These are phyloP conservation scores for Julus scanicus DNA, from an alignment of 2,888 invertebrate species.

Conservation along the genomic window DNA sequence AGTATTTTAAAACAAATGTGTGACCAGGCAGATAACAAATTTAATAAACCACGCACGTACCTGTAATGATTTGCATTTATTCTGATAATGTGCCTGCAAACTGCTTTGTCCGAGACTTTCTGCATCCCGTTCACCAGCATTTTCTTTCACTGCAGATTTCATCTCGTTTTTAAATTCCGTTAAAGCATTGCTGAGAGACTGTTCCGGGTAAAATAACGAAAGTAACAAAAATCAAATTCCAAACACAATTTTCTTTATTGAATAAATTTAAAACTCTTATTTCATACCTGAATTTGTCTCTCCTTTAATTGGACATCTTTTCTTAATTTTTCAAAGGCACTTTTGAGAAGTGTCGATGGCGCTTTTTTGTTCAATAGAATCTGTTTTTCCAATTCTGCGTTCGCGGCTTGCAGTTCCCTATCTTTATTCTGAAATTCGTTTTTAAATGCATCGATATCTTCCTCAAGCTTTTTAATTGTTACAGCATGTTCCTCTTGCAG, in stretches of 20 bases:
- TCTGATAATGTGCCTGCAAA: not conserved
- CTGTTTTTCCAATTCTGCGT: conserved; percentile 25
- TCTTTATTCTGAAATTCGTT: conserved; percentile 43
- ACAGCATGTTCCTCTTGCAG: conserved; percentile 35
- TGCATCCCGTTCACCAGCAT: not conserved
- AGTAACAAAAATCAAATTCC: not conserved
- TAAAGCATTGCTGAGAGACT: conserved; percentile 47
- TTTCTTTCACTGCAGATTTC: conserved; percentile 43
- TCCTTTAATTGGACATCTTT: conserved; percentile 47
- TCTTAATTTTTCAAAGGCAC: conserved; percentile 9
- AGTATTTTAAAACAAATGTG: not conserved
- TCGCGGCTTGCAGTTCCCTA: not conserved
- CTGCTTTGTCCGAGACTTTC: not conserved
- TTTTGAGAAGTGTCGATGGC: conserved; percentile 36
- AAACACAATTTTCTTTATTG: not conserved
- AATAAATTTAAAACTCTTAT: not conserved
- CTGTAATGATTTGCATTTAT: conserved; percentile 34
- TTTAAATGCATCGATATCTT: conserved; percentile 23
- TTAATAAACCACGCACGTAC: not conserved
- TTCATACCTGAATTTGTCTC: conserved; percentile 45
- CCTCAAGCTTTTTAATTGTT: conserved; percentile 37
- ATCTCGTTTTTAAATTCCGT: conserved; percentile 46
- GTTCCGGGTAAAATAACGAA: not conserved
- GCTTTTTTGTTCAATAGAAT: not conserved
- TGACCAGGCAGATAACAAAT: not conserved